These are phyloP conservation scores for Drosophila arawakana DNA, from an alignment of 1,140 invertebrate species.

Conservation along the genomic window DNA sequence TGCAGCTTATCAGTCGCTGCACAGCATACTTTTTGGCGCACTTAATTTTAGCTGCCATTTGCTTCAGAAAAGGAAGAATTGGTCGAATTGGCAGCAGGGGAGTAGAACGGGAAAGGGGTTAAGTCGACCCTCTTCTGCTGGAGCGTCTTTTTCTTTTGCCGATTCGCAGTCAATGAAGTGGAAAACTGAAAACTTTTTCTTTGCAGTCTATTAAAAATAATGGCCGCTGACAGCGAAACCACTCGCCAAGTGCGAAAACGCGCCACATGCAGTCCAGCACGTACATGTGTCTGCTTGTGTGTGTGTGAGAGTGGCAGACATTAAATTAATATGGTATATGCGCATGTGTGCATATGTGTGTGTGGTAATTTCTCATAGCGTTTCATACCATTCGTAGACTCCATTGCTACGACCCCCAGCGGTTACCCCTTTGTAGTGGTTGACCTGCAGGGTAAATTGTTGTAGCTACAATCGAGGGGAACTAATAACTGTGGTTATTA, in stretches of 20 bases:
- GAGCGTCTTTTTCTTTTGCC: slow-evolving; percentile 65
- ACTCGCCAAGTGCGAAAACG: slow-evolving; percentile 56
- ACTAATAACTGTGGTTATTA: not conserved
- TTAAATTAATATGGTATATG: slow-evolving; percentile 55
- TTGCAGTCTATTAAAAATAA: slow-evolving; percentile 82
- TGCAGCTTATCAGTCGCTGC: slow-evolving; percentile 72
- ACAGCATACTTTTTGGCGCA: slow-evolving; percentile 73
- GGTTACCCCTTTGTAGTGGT: slow-evolving; percentile 6
- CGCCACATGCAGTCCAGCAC: slow-evolving; percentile 48
- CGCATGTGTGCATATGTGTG: slow-evolving; percentile 13
- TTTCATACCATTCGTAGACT: slow-evolving; percentile 31
- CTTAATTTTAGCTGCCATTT: slow-evolving; percentile 71
- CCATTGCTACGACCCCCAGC: slow-evolving; percentile 10
- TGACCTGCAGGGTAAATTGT: slow-evolving; percentile 21
- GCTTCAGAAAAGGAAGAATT: not conserved
- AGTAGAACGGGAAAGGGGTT: slow-evolving; percentile 3
- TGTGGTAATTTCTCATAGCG: slow-evolving; percentile 35
- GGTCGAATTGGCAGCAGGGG: not conserved
- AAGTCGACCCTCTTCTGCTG: slow-evolving; percentile 25
- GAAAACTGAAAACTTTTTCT: slow-evolving; percentile 82
- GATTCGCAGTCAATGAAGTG: slow-evolving; percentile 80
- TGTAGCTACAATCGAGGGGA: not conserved
- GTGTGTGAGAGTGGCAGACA: slow-evolving; percentile 41
- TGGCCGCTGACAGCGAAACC: slow-evolving; percentile 68
- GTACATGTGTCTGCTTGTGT: not conserved